Conservation (phyloP, 2,888 invertebrate species). For the Temnothorax rugatulus region DNA sequence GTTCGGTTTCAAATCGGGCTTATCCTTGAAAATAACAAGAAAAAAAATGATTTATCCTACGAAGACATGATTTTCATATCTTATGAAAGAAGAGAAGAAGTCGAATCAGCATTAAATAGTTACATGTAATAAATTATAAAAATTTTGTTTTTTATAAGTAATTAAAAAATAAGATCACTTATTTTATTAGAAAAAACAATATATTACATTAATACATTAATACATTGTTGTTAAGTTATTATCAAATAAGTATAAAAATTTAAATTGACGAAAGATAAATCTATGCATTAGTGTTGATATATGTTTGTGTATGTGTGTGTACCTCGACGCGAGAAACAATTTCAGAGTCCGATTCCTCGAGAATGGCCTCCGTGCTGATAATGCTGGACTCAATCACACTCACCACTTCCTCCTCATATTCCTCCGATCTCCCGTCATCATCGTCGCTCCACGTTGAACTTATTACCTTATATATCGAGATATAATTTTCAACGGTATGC, state of each 20-base stretch:
- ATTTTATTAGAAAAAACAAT: not conserved
- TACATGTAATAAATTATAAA: conserved; percentile 15
- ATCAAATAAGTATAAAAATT: not conserved
- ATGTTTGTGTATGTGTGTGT: conserved; percentile 75
- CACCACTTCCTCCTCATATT: conserved; percentile 77
- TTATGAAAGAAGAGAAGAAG: not conserved
- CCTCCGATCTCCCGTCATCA: conserved; percentile 55
- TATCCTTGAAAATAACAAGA: conserved; percentile 80
- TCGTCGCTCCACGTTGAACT: conserved; percentile 60
- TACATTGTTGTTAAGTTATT: conserved; percentile 6
- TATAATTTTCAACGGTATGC: conserved; percentile 56
- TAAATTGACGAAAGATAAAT: not conserved
- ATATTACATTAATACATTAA: not conserved
- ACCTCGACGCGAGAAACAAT: conserved; percentile 78
- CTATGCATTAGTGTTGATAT: conserved; percentile 19
- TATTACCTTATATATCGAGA: conserved; percentile 68
- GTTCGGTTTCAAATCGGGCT: conserved; percentile 82
- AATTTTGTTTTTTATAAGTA: conserved; percentile 1
- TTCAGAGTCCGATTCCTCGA: conserved; percentile 80
- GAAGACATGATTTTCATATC: not conserved
- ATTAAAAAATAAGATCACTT: not conserved
- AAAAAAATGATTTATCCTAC: conserved; percentile 61
- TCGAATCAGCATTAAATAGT: conserved; percentile 23
- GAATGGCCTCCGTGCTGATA: conserved; percentile 75
- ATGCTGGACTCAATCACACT: conserved; percentile 81